Base-by-base conservation (phyloP, 2,113 vertebrate species). In the Calyptommatus sinebrachiatus region DNA sequence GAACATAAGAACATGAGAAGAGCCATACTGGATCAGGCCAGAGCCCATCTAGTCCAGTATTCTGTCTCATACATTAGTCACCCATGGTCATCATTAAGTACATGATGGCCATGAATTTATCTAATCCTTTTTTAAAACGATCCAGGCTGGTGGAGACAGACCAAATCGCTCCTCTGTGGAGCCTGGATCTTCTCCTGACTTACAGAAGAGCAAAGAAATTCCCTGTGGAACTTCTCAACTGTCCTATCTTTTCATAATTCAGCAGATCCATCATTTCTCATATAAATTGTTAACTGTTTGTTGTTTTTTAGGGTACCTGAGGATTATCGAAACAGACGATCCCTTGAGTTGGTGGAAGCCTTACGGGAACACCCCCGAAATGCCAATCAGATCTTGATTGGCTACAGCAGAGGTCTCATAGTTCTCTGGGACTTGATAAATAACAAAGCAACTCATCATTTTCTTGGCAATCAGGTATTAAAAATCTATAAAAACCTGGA, bases 351-450 rank as follows among this genome's bases (percentile, higher is more conserved):
- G 77, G 97, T 99, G 22, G 98, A 99, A 91, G 95, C 96, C 4
- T 91, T 99, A 78, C 95, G 87, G 74, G 98, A 99, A 41, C 97
- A 98, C 86, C 97, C 97, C 0, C 92, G 93, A 20, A 94, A 97
- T 83, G 94, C 96, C 61, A 90, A 89, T 79, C 97, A 96, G 83
- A 93, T 99, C 76, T 90, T 99, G 14, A 96, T 99, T 1, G 98
- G 98, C 53, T 99, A 99, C 50, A 97, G 97, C 77, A 96, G 98
- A 60, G 98, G 98, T 73, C 95, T 99, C 46, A 93, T 98, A 83
- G 94, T 98, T 28, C 89, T 98, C 81, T 99, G 98, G 98, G 97
- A 99, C 87, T 87, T 98, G 76, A 94, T 92, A 80, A 92, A 85
- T 24, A 93, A 87, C n/a, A 77, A 83, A 41, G 94, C 91, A 24